A percentile compares a stretch with the other conserved stretches of the same genome.
Conservation (phyloP, 2,113 vertebrate species). For the Glaucomys volans region DNA sequence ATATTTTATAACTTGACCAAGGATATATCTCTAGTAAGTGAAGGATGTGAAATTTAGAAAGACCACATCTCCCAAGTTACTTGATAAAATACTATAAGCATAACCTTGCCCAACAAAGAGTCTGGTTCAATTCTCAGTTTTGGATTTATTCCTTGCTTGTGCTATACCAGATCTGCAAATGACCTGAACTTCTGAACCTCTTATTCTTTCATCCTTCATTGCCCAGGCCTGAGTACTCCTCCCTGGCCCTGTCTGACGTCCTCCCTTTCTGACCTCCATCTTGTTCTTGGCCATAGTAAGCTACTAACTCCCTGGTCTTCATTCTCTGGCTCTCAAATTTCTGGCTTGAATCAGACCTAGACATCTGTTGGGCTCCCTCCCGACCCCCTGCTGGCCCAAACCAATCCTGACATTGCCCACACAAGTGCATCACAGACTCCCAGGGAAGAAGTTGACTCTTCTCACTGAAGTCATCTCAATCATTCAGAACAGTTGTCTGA, state of each 20-base stretch:
- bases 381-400: neutral
- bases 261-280: constrained; percentile 6
- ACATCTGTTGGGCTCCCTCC: constrained; percentile 45
- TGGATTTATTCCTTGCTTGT: neutral
- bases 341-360: constrained; percentile 1
- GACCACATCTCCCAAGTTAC: neutral
- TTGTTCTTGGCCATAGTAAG: constrained; percentile 43
- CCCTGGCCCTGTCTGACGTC: neutral
- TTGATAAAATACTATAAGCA: neutral
- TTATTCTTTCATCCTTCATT: neutral
- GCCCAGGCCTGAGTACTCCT: neutral
- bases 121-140: neutral
- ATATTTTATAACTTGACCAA: neutral
- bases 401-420: neutral
- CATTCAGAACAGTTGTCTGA: constrained; percentile 2
- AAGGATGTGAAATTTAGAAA: neutral
- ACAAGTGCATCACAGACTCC: constrained; percentile 41
- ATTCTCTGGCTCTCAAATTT: constrained; percentile 40
- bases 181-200: neutral
- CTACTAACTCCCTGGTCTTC: neutral
- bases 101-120: neutral
- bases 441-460: neutral
- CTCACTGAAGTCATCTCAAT: constrained; percentile 35
- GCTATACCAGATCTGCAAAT: neutral
- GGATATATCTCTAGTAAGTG: neutral